phyloP scores from a whole-genome alignment of 2,888 invertebrate genomes.

The Papilio gigon region DNA sequence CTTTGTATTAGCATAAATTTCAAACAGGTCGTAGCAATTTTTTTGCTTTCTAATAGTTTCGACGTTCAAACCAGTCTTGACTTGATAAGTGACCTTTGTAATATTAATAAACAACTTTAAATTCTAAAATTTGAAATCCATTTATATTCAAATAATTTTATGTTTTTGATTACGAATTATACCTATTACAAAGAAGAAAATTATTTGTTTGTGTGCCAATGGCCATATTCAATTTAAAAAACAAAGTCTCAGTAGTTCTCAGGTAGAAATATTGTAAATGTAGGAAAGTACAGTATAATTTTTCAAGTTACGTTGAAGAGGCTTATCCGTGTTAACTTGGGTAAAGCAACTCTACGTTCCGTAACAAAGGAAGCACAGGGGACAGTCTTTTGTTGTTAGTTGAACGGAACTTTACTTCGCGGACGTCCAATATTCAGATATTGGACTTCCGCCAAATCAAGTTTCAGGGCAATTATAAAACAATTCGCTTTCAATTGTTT shows the following conservation, averaged over 20 bases:
- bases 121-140: not conserved
- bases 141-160: constrained; percentile 8
- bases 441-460: constrained; percentile 61
- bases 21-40: not conserved
- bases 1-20: constrained; percentile 21
- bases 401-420: too few species aligned
- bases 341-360: constrained; percentile 44
- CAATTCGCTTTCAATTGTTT: constrained; percentile 76
- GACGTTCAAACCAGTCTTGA: not conserved
- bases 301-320: not conserved
- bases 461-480: constrained; percentile 52
- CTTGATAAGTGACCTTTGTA: constrained; percentile 8
- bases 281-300: not conserved
- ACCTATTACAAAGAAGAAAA: not conserved
- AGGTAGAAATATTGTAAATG: constrained; percentile 46
- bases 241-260: constrained; percentile 28
- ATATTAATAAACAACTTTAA: constrained; percentile 1
- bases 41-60: constrained; percentile 15
- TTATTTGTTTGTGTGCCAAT: not conserved
- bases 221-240: not conserved
- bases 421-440: too few species aligned
- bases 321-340: constrained; percentile 6
- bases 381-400: constrained; percentile 73
- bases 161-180: constrained; percentile 1
- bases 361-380: constrained; percentile 64